A percentile compares a stretch with the other conserved stretches of the same genome.
Evolutionary conservation across 2,113 vertebrate species (phyloP).

Genomic region (Trematocara macrostoma): DNA sequence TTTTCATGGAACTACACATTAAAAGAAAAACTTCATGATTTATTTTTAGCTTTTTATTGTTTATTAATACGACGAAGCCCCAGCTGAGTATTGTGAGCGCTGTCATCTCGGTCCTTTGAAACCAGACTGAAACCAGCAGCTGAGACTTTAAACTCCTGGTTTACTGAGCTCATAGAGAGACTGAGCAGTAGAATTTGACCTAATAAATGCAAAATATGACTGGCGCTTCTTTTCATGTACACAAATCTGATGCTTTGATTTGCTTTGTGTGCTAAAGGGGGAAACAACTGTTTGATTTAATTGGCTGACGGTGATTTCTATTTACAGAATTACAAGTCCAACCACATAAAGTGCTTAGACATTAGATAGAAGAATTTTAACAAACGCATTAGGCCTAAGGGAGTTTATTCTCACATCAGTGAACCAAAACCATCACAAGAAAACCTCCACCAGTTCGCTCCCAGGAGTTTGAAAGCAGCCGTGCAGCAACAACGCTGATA

Average conservation of each 20-base stretch:
- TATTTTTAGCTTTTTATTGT: neutral
- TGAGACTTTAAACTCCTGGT: neutral
- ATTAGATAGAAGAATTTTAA: neutral
- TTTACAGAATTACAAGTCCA: neutral
- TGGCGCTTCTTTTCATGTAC: neutral
- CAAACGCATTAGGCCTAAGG: neutral
- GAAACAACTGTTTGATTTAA: neutral
- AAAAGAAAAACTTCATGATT: neutral
- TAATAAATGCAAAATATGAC: neutral
- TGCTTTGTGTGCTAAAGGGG: neutral
- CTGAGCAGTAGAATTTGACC: neutral
- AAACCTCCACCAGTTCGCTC: neutral
- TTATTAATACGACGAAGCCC: neutral
- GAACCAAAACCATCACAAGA: neutral
- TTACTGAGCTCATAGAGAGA: neutral
- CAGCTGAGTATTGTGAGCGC: neutral
- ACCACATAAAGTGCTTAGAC: rapidly evolving
- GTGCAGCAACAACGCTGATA: neutral
- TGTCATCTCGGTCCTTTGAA: neutral
- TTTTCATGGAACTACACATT: neutral
- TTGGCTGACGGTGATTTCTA: neutral
- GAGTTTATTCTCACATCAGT: neutral
- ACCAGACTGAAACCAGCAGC: neutral
- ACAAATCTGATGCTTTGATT: neutral
- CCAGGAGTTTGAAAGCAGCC: neutral